Conservation (phyloP, 2,797 vertebrate genomes). For the Sebastes iracundus region DNA sequence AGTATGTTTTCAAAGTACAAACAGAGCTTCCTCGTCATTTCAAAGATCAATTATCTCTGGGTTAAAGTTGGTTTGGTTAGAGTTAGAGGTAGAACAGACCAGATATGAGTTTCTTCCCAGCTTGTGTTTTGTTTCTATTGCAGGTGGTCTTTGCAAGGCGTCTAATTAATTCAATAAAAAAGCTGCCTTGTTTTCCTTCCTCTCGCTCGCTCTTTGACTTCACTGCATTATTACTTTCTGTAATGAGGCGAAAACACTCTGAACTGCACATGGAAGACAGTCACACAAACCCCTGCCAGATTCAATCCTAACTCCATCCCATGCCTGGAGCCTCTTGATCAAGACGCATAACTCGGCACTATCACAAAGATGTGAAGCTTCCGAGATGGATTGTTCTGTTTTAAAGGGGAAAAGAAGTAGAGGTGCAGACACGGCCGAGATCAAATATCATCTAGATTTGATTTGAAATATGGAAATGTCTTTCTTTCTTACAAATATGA, state of each 20-base stretch:
- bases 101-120: slow-evolving; percentile 53
- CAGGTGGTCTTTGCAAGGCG: slow-evolving; percentile 81
- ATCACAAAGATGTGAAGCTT: slow-evolving; percentile 41
- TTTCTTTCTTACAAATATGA: neutral
- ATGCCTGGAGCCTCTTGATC: slow-evolving; percentile 54
- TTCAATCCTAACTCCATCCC: slow-evolving; percentile 50
- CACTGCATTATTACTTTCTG: slow-evolving; percentile 86
- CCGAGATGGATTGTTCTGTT: slow-evolving; percentile 37
- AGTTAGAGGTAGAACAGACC: slow-evolving; percentile 45
- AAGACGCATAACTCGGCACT: slow-evolving; percentile 49
- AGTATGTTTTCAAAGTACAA: slow-evolving; percentile 58
- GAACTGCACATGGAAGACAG: slow-evolving; percentile 74
- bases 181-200: slow-evolving; percentile 72
- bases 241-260: slow-evolving; percentile 83
- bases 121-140: slow-evolving; percentile 75
- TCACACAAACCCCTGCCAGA: slow-evolving; percentile 55
- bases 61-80: slow-evolving; percentile 54
- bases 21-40: slow-evolving; percentile 42
- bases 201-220: slow-evolving; percentile 78
- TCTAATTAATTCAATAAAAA: slow-evolving; percentile 85
- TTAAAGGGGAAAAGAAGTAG: neutral
- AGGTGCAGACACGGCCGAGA: neutral
- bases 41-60: slow-evolving; percentile 48
- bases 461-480: neutral
- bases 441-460: neutral